Evolutionary conservation across 2,888 invertebrate species (phyloP).

Genomic region (Hermaeophaga mercurialis): DNA sequence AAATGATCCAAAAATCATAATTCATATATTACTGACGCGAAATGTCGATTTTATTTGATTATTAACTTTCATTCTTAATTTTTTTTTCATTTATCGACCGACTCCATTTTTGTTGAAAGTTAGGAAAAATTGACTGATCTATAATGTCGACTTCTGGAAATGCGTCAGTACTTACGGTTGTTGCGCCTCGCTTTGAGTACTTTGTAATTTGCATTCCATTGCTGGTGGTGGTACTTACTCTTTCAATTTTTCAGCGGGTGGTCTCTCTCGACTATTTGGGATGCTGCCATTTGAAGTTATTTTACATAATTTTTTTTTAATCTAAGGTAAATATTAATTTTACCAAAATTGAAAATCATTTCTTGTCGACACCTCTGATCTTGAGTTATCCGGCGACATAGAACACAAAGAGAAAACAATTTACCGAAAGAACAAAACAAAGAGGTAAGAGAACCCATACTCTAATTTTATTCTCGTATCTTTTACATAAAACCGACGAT

Average conservation of each 20-base stretch:
- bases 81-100: no score
- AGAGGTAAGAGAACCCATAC: not conserved
- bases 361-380: not conserved
- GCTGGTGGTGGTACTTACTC: slow-evolving; percentile 12
- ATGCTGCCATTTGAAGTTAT: no score
- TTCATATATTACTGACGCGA: no score
- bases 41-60: no score
- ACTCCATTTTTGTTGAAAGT: no score
- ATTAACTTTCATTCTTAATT: no score
- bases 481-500: slow-evolving; percentile 33
- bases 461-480: slow-evolving; percentile 26
- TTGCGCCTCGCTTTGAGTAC: slow-evolving; percentile 32
- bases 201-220: slow-evolving; percentile 42
- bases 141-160: slow-evolving; percentile 9
- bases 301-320: no score
- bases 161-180: slow-evolving; percentile 25
- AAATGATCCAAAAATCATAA: no score
- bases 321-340: no score
- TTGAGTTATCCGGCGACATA: not conserved
- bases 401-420: slow-evolving; percentile 7
- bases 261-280: not conserved
- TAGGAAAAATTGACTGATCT: not conserved
- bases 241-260: not conserved
- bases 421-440: slow-evolving; percentile 18
- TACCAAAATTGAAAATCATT: no score